Evolutionary conservation across 2,113 vertebrate species (phyloP).

Genomic region (Aplodontia rufa): DNA sequence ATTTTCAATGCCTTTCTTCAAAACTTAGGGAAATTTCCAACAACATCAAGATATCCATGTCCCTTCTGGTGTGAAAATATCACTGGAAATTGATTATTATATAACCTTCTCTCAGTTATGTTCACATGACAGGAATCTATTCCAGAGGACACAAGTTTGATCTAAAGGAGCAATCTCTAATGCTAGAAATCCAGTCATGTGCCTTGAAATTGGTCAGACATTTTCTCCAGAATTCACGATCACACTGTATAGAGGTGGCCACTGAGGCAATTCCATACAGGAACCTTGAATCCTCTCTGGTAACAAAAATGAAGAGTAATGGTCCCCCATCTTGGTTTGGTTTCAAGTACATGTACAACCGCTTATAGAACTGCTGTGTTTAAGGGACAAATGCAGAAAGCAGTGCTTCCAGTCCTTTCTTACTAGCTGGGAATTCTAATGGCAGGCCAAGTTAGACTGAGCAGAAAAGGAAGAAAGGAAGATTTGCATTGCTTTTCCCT

Average conservation of each 20-base stretch:
- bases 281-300: background rate
- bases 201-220: background rate
- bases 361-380: conserved; percentile 17
- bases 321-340: background rate
- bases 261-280: background rate
- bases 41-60: background rate
- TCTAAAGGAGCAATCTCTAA: background rate
- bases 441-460: conserved; percentile 36
- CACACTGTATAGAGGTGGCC: background rate
- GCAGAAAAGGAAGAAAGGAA: background rate
- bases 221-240: background rate
- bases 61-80: background rate
- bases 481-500: background rate
- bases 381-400: conserved; percentile 39
- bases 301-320: conserved; percentile 42
- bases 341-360: conserved; percentile 46
- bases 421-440: conserved; percentile 38
- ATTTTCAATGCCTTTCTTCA: background rate
- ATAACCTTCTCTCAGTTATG: background rate
- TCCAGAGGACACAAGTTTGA: background rate
- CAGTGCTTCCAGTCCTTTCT: conserved; percentile 27
- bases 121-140: background rate
- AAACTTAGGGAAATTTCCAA: background rate
- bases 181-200: background rate
- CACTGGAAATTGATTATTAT: background rate